These are phyloP conservation scores for Prosapia bicincta DNA, from an alignment of 2,888 invertebrate species.

Conservation along the genomic window DNA sequence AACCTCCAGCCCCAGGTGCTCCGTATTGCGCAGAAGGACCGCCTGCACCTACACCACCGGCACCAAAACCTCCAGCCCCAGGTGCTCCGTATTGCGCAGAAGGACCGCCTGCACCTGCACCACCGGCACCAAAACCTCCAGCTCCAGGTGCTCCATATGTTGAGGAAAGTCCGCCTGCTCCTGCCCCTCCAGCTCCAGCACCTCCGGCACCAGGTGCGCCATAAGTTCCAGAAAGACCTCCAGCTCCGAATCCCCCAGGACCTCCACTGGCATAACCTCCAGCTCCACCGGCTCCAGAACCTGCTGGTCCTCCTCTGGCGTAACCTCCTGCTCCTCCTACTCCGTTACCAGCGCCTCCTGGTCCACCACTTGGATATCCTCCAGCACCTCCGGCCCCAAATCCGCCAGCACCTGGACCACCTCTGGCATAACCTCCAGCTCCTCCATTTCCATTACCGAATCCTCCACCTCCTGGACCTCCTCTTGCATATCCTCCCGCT, in stretches of 20 bases:
- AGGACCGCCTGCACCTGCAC: constrained; percentile 1
- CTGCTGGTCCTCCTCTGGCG: not conserved
- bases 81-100: constrained; percentile 11
- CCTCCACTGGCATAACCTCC: constrained; percentile 8
- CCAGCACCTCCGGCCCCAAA: not conserved
- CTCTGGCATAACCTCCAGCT: constrained; percentile 9
- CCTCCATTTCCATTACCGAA: not conserved
- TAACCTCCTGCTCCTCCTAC: not conserved
- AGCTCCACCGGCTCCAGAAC: constrained; percentile 8
- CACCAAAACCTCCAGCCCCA: not conserved
- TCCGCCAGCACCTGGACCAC: constrained; percentile 14
- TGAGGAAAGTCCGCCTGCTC: constrained; percentile 9
- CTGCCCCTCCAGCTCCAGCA: constrained; percentile 12
- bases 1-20: constrained; percentile 15
- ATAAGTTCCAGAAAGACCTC: not conserved
- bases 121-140: constrained; percentile 15
- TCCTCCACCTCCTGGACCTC: constrained; percentile 18
- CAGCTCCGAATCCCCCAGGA: constrained; percentile 17
- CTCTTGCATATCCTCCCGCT: constrained; percentile 7
- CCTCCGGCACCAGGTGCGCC: constrained; percentile 9
- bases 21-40: constrained; percentile 24
- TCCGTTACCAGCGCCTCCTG: not conserved
- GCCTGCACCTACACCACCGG: not conserved
- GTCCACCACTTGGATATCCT: constrained; percentile 3
- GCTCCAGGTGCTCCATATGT: constrained; percentile 23